Evolutionary conservation across 92 coral and sea anemone genomes (phyloP), one percentile per base, ranked within the genome.

Genomic region (Plumapathes pennacea): DNA sequence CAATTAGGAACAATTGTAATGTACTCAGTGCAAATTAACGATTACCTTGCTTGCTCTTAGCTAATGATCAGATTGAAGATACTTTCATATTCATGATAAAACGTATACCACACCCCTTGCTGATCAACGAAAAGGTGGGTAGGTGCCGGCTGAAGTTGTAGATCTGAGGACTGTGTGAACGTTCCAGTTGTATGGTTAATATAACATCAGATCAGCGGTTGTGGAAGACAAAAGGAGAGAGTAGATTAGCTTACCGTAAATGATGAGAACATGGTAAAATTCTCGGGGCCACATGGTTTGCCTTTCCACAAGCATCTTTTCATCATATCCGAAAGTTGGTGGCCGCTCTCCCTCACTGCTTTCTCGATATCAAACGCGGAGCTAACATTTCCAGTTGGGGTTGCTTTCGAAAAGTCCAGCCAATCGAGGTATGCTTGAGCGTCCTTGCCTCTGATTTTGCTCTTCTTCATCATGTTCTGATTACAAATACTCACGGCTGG

Each of bases 401-500:
- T n/a, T n/a, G n/a, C n/a, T 23, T 54, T 67, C 20, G 30, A 6
- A 10, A 8, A 3, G 40, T 77, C 78, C 32, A 69, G 5, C 13
- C 9, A 29, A 43, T 80, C 81, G 13, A 72, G 17, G 38, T 53
- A 80, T 0, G 44, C 9, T 54, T 80, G 81, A 3, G 64, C 69
- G 15, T 80, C 76, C 0, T 76, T 80, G n/a, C 62, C 77, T 0
- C 15, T 10, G 27, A 80, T 72, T 25, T 64, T 72, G 39, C 71
- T 73, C 39, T 44, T 80, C 10, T 10, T 42, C 43, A 72, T 47
- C 76, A 72, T 72, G 58, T 80, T 80, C 11, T 45, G 45, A 43
- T 80, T 80, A 42, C 86, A 80, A 34, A 80, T 28, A 23, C 61
- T 72, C 32, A 72, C 28, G 0, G 81, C 71, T 26, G 81, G 81